Base-by-base conservation (phyloP, 92 coral and sea anemone genomes). In the Zoanthus solanderi region DNA sequence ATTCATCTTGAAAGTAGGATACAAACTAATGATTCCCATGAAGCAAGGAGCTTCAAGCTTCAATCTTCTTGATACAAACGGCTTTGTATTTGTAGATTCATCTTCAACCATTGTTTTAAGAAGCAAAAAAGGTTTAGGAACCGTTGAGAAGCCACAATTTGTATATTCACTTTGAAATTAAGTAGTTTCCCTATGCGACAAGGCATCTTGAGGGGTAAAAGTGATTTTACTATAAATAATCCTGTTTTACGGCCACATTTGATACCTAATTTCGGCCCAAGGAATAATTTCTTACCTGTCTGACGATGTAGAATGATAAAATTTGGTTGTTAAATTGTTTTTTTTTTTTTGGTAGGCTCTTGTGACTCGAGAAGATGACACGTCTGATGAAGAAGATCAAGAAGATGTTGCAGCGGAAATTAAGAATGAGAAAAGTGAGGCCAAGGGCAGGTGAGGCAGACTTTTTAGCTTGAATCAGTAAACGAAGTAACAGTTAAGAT, bases 301-400 rank as follows among this genome's bases (percentile, higher is more conserved):
- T 6, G 42, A 30, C 72, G 28, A 7, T 65, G 30, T 23, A 16
- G 71, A 46, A 18, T 45, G 11, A 80, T 15, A 29, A 31, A n/a
- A 80, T 11, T 0, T 2, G 56, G 12, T 34, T 34, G 16, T 31
- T 11, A 44, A 9, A 6, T 28, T 29, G 15, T 76, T 86, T 57
- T 46, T 48, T 57, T 46, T 48, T 77, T 31, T 8, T 32, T 23
- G 18, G 30, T 74, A 97, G 99, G 90, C 98, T 7, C 73, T 97
- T 76, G 93, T 97, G 16, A 97, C 98, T 53, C 92, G 97, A 65
- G 96, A 97, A 53, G 98, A 95, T 66, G 98, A 97, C 83, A 94
- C 98, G 2, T 96, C 98, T n/a, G 98, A 93, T 63, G 98, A 96
- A 29, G 94, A 91, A 44, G 94, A 91, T 12, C 92, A 76, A 31